A percentile compares a stretch with the other conserved stretches of the same genome.
phyloP scores from a whole-genome alignment of 2,113 vertebrate genomes.

The Protobothrops flavoviridis region DNA sequence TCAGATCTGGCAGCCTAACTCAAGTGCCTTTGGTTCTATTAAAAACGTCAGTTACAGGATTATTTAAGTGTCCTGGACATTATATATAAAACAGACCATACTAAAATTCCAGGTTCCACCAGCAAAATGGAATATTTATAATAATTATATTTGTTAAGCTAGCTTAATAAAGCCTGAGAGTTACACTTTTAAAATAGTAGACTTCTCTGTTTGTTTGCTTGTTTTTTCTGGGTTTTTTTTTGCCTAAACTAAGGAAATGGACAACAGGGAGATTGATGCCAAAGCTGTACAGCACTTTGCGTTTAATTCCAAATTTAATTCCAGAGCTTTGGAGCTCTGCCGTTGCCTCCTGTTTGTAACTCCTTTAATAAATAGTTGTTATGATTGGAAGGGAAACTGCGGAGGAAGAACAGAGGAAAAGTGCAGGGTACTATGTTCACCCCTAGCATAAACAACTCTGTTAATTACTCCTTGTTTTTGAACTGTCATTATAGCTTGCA shows the following conservation, averaged over 20 bases:
- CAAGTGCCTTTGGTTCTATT: background rate
- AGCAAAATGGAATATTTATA: background rate
- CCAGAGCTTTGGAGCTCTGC: background rate
- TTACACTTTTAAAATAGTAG: background rate
- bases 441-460: background rate
- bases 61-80: background rate
- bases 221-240: background rate
- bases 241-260: background rate
- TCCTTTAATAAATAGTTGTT: background rate
- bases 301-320: background rate
- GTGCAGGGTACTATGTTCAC: background rate
- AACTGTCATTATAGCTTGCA: background rate
- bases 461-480: background rate
- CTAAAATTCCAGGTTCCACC: background rate
- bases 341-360: background rate
- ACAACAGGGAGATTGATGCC: too few species aligned
- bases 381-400: background rate
- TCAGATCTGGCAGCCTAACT: background rate
- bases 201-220: background rate
- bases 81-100: background rate
- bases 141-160: background rate
- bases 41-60: background rate
- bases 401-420: background rate
- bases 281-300: background rate
- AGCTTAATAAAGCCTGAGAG: background rate